Percentiles rank a stretch among this genome's conserved stretches.
These are phyloP conservation scores for Nipponacmea schrenckii DNA, from an alignment of 2,888 invertebrate genomes.

Conservation along the genomic window DNA sequence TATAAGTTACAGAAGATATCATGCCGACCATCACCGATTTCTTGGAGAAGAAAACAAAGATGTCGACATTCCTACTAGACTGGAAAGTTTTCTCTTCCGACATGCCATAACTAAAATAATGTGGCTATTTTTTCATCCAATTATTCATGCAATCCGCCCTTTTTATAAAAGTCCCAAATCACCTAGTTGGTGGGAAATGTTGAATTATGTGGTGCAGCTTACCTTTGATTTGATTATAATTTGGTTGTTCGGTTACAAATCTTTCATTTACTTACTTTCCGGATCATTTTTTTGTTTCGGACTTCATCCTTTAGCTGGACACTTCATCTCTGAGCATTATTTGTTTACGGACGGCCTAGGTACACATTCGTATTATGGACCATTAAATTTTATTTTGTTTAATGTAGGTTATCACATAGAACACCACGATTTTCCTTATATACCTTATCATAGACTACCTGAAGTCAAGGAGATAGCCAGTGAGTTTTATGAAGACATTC, in stretches of 20 bases:
- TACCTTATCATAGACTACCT: slow-evolving; percentile 63
- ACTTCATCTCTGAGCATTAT: slow-evolving; percentile 68
- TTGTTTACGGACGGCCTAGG: slow-evolving; percentile 62
- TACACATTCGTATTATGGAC: slow-evolving; percentile 68
- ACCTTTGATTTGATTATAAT: slow-evolving; percentile 53
- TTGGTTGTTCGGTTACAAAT: slow-evolving; percentile 53
- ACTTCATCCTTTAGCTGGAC: slow-evolving; percentile 65
- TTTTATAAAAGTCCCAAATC: slow-evolving; percentile 65
- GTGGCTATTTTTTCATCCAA: slow-evolving; percentile 64
- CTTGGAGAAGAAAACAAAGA: slow-evolving; percentile 66
- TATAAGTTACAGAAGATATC: slow-evolving; percentile 67
- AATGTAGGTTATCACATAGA: slow-evolving; percentile 68
- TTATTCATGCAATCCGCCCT: slow-evolving; percentile 64
- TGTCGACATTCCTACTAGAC: slow-evolving; percentile 65
- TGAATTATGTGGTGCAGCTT: slow-evolving; percentile 57
- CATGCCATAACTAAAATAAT: slow-evolving; percentile 63
- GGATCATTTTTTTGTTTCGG: slow-evolving; percentile 64
- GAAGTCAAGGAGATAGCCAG: slow-evolving; percentile 74
- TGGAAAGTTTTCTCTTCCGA: slow-evolving; percentile 63
- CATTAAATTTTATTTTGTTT: slow-evolving; percentile 64
- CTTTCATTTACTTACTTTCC: slow-evolving; percentile 57
- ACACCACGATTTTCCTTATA: slow-evolving; percentile 68
- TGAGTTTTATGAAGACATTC: slow-evolving; percentile 93
- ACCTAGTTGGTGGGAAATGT: slow-evolving; percentile 57
- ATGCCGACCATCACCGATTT: slow-evolving; percentile 66